A percentile compares a stretch with the other conserved stretches of the same genome.
Evolutionary conservation across 2,797 vertebrate species (phyloP).

Genomic region (Semotilus atromaculatus): DNA sequence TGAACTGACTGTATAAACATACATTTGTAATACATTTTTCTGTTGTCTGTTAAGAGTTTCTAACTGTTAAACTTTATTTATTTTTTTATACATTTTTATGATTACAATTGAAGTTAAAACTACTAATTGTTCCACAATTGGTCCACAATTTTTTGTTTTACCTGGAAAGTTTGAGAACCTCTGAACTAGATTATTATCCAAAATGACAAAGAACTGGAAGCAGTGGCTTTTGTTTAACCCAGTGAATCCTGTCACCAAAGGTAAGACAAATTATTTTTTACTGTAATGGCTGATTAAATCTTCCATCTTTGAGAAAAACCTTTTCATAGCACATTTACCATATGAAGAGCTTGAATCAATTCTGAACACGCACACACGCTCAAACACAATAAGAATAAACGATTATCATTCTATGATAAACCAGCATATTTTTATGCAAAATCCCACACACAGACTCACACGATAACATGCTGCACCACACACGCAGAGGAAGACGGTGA

Average conservation of each 20-base stretch:
- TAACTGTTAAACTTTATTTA: background rate
- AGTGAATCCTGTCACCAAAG: slow-evolving; percentile 4
- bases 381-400: slow-evolving; percentile 17
- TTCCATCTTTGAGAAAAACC: slow-evolving; percentile 29
- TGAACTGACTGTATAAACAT: background rate
- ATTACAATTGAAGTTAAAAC: background rate
- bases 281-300: slow-evolving; percentile 38
- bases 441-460: slow-evolving; percentile 5
- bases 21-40: background rate
- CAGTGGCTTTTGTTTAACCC: slow-evolving; percentile 24
- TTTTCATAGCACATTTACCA: slow-evolving; percentile 16
- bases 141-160: background rate
- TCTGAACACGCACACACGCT: slow-evolving; percentile 27
- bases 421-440: slow-evolving; percentile 37
- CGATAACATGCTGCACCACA: slow-evolving; percentile 37
- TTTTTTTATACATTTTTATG: background rate
- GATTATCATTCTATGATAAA: slow-evolving; percentile 23
- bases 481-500: slow-evolving; percentile 66
- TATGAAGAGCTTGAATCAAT: slow-evolving; percentile 39
- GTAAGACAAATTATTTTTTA: slow-evolving; percentile 26
- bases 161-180: background rate
- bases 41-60: background rate
- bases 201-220: slow-evolving; percentile 3
- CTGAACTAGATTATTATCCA: slow-evolving; percentile 14
- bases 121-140: background rate